A percentile compares a stretch with the other conserved stretches of the same genome.
These are phyloP conservation scores for Phrynosoma blainvillii DNA, from an alignment of 2,113 vertebrate species.

Conservation along the genomic window DNA sequence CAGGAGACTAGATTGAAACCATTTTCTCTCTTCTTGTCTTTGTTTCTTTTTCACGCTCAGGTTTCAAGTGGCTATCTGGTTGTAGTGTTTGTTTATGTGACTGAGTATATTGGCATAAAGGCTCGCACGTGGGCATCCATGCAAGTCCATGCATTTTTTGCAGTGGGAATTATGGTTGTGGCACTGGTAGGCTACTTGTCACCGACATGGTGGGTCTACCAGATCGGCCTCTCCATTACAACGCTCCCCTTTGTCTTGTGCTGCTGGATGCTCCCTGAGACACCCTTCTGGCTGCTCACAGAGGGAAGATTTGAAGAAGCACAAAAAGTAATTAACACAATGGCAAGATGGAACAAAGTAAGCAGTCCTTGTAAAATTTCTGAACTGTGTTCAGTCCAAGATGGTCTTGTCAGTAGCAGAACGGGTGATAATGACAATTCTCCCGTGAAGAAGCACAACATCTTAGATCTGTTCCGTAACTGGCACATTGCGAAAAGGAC, in stretches of 20 bases:
- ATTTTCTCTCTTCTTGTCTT: constrained; percentile 38
- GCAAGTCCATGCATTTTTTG: constrained; percentile 93
- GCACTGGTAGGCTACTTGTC: constrained; percentile 88
- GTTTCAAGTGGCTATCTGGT: constrained; percentile 92
- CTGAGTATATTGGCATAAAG: constrained; percentile 90
- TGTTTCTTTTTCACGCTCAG: constrained; percentile 69
- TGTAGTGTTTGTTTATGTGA: constrained; percentile 95
- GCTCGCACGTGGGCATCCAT: constrained; percentile 93
- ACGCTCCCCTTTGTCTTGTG: constrained; percentile 89
- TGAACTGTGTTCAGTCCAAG: constrained; percentile 78
- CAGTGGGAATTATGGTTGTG: constrained; percentile 89
- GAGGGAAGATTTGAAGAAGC: constrained; percentile 82
- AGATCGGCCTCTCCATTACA: constrained; percentile 86
- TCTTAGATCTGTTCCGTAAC: constrained; percentile 86
- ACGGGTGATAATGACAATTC: background rate
- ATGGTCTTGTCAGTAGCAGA: constrained; percentile 42
- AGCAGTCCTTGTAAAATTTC: constrained; percentile 77
- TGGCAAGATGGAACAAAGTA: constrained; percentile 84
- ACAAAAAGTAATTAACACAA: constrained; percentile 82
- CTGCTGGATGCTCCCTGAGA: constrained; percentile 95
- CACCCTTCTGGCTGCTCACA: constrained; percentile 91
- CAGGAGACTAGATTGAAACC: constrained; percentile 16
- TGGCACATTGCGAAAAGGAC: constrained; percentile 86
- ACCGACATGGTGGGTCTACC: constrained; percentile 92
- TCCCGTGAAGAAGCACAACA: constrained; percentile 78